Base-by-base conservation (phyloP, 53 echinoderm and acorn worm genomes). In the Pentamera pediparva region DNA sequence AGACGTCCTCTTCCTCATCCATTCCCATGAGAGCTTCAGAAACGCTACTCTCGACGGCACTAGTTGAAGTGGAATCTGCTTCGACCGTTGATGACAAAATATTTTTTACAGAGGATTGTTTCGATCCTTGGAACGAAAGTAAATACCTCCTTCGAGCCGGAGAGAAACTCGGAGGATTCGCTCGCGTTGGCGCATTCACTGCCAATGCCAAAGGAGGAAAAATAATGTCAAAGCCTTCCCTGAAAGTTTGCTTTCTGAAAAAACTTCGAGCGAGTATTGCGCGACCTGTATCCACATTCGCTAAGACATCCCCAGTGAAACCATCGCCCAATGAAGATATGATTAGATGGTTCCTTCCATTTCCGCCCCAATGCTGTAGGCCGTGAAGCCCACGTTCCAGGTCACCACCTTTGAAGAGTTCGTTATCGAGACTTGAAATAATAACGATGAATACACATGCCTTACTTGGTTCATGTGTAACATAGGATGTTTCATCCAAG, bases 341-440 rank as follows among this genome's bases (percentile, higher is more conserved):
- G 22, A 98, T 55, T 27, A 98, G 74, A 69, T 98, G 98, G 63
- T 98, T 98, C 32, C 98, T 62, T 9, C 98, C 98, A 64, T 98
- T 91, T 8, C 89, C 83, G 47, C 84, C 79, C 98, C 98, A 98
- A 56, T 76, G 73, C 74, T 88, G 82, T 59, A 98, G 78, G 59
- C 79, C 89, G 24, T 82, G 78, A 12, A 98, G 72, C 49, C 82
- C 78, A 22, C 80, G 59, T 60, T 98, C 98, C 47, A 98, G 47
- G 45, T 90, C 94, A 79, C 88, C 89, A 29, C 79, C 85, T 4
- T 86, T 76, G 6, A 72, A 22, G 34, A 53, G 53, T 20, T 72
- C 73, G 25, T 43, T 59, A 0, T 57, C 33, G 20, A 45, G 43
- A 36, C 85, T 88, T 25, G 91, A 91, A 4, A 98, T 72, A 43